Percentiles rank a stretch among this genome's conserved stretches.
Conservation (phyloP, 2,888 invertebrate species). For the Tipula vernalis region DNA sequence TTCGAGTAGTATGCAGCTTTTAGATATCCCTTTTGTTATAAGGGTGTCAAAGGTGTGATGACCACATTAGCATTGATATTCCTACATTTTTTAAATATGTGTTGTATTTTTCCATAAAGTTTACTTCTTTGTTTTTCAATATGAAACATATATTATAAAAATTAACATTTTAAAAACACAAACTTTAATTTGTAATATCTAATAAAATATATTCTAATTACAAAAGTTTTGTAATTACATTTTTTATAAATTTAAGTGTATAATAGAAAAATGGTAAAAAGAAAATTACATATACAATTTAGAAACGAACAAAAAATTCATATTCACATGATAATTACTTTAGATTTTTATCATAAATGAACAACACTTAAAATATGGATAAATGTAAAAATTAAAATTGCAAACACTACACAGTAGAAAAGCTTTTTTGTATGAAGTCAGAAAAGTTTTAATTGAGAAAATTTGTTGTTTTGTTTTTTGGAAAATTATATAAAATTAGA, state of each 20-base stretch:
- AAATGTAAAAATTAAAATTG: not conserved
- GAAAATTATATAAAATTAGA: not conserved
- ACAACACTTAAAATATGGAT: not conserved
- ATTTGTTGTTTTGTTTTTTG: not conserved
- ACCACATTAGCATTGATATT: too few relatives aligned
- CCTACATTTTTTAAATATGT: too few relatives aligned
- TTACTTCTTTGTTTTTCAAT: too few relatives aligned
- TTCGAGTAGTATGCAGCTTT: too few relatives aligned
- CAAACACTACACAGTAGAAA: not conserved
- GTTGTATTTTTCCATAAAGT: too few relatives aligned
- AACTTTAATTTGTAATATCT: not conserved
- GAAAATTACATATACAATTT: not conserved
- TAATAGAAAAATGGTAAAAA: not conserved
- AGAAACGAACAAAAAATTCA: not conserved
- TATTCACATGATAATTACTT: not conserved
- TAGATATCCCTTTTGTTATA: too few relatives aligned
- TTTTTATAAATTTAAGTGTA: not conserved
- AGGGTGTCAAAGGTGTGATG: too few relatives aligned
- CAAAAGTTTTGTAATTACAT: not conserved
- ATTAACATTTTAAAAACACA: not conserved
- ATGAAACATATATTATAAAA: not conserved
- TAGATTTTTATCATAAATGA: not conserved
- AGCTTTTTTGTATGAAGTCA: not conserved
- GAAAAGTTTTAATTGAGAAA: not conserved
- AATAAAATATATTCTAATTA: not conserved